Base-by-base conservation (phyloP, 2,797 vertebrate species). In the Scomberomorus guttatus region DNA sequence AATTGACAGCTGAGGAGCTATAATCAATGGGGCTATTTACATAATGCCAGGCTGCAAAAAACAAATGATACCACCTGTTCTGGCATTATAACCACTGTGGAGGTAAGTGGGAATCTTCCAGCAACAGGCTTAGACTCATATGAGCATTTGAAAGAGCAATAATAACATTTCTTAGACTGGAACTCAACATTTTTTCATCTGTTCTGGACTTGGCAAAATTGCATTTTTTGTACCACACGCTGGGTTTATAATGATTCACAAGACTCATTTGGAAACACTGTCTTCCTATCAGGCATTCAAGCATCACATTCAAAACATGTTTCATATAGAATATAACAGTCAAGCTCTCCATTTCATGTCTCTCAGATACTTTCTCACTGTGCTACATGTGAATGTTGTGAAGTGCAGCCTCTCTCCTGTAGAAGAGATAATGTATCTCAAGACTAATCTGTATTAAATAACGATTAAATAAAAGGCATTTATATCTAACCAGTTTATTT, bases 21-120 rank as follows among this genome's bases (percentile, higher is more conserved):
- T 87, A 91, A 89, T 93, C 88, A 90, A 86, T 92, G 75, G 37
- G 42, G 71, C 55, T 85, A 84, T 92, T 92, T 89, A 84, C 85
- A 92, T 89, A 86, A 87, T 72, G 77, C 66, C 61, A 72, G 62
- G 62, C 55, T 69, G 82, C 59, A 79, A 71, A 84, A 76, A 61
- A 77, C 32, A 13, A 68, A 75, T 22, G 27, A 52, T 50, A 58
- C 68, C 90, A 87, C 82, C 89, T 87, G 84, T 67, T 82, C 56
- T 77, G 58, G 59, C 59, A 50, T 57, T 37, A 39, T 1, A 67
- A 48, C 63, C 24, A 1, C 46, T 61, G 60, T 37, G 64, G 37
- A 42, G 51, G 4, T 3, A 6, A 58, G 17, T 11, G 8, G 52
- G 20, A 72, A 15, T 25, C 34, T 37, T 71, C 29, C 44, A 70